Evolutionary conservation across 1,140 invertebrate genomes (phyloP).

Genomic region (Stegodyphus mimosarum): DNA sequence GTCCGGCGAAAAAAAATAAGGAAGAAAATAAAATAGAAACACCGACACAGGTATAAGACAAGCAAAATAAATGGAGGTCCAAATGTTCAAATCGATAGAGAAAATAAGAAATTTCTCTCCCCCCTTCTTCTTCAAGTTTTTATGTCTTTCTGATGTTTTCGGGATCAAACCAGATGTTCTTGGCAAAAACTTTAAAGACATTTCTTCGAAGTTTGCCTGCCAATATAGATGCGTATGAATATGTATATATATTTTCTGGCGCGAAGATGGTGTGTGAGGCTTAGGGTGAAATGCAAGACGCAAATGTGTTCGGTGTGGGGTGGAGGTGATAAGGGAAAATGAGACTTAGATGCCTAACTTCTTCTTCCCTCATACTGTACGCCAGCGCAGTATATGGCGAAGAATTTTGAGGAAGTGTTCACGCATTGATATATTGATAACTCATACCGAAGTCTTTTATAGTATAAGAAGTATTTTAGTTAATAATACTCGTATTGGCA

Average conservation of each 20-base stretch:
- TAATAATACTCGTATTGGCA: too few species aligned
- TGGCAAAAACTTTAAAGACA: conserved; percentile 6
- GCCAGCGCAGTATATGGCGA: too few species aligned
- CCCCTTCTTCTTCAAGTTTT: not conserved
- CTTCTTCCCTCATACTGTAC: not conserved
- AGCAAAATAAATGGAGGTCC: conserved; percentile 13
- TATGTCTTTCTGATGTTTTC: conserved; percentile 17
- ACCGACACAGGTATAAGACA: not conserved
- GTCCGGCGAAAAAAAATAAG: not conserved
- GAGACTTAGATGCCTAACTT: not conserved
- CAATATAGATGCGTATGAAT: conserved; percentile 3
- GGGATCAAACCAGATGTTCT: conserved; percentile 12
- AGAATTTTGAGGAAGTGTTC: too few species aligned
- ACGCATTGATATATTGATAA: too few species aligned
- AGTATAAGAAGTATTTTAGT: too few species aligned
- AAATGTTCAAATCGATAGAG: conserved; percentile 10
- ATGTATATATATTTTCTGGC: conserved; percentile 4
- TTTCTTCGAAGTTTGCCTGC: not conserved
- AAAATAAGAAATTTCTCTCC: conserved; percentile 9
- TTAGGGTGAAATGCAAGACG: not conserved
- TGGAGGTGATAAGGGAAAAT: not conserved
- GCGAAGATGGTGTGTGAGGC: not conserved
- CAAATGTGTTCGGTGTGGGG: not conserved
- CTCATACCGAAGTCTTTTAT: too few species aligned
- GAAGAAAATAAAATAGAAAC: not conserved